phyloP scores from a whole-genome alignment of 1,140 invertebrate species.

The Nebria ingens region DNA sequence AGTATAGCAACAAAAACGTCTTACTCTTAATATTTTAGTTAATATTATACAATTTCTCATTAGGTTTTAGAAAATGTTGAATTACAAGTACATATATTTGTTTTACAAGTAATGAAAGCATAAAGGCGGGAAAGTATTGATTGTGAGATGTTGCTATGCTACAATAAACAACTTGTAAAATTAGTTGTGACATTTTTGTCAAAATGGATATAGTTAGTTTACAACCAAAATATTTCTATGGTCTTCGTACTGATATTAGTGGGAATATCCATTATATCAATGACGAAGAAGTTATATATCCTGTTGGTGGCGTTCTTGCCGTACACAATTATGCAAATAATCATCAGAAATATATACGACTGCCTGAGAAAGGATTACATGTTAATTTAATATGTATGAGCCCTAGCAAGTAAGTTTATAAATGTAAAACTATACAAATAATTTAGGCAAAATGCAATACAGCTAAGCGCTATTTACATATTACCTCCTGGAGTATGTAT shows the following conservation, averaged over 20 bases:
- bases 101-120: too few species aligned
- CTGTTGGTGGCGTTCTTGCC: conserved; percentile 51
- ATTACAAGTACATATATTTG: too few species aligned
- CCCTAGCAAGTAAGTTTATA: conserved; percentile 54
- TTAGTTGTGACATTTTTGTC: neutral
- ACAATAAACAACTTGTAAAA: too few species aligned
- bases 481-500: conserved; percentile 13
- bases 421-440: too few species aligned
- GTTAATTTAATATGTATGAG: conserved; percentile 48
- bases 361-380: conserved; percentile 42
- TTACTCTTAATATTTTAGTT: too few species aligned
- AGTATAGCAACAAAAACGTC: too few species aligned
- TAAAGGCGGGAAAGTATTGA: too few species aligned
- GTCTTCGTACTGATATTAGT: conserved; percentile 43
- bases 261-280: conserved; percentile 54
- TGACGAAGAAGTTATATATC: conserved; percentile 56
- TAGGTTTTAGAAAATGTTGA: too few species aligned
- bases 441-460: too few species aligned
- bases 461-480: too few species aligned
- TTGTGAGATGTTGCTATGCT: too few species aligned
- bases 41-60: too few species aligned
- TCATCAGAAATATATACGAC: conserved; percentile 43
- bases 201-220: neutral
- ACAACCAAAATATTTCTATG: conserved; percentile 20
- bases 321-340: conserved; percentile 48